Percentiles rank a stretch among this genome's conserved stretches.
phyloP scores from a whole-genome alignment of 2,888 invertebrate species.

The Pseudolycoriella hygida region DNA sequence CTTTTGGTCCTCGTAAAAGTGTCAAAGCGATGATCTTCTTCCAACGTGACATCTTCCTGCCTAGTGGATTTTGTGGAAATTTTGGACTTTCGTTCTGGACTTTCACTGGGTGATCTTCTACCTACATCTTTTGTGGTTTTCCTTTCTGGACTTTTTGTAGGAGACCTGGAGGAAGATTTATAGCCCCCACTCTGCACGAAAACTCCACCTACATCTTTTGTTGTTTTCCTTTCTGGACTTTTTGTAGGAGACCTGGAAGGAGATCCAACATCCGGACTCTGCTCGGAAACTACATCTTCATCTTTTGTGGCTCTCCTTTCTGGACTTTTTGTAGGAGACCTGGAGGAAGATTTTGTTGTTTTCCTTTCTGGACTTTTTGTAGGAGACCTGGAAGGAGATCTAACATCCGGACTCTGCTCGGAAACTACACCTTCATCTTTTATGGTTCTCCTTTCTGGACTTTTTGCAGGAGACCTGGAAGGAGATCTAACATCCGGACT shows the following conservation, averaged over 20 bases:
- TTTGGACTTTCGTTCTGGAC: too few relatives aligned
- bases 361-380: too few relatives aligned
- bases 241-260: slow-evolving; percentile 23
- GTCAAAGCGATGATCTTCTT: too few relatives aligned
- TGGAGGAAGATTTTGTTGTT: too few relatives aligned
- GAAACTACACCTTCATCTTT: background rate
- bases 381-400: too few relatives aligned
- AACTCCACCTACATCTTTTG: background rate
- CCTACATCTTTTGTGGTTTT: slow-evolving; percentile 5
- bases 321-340: slow-evolving; percentile 22
- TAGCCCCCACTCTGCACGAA: background rate
- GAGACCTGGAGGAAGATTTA: slow-evolving; percentile 20
- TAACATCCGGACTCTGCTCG: slow-evolving; percentile 1
- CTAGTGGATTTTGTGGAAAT: slow-evolving; percentile 4
- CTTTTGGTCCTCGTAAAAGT: background rate
- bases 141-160: slow-evolving; percentile 16
- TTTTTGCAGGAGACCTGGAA: slow-evolving; percentile 20
- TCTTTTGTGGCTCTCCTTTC: slow-evolving; percentile 10
- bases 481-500: slow-evolving; percentile 7
- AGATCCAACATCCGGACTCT: slow-evolving; percentile 7
- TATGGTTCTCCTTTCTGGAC: slow-evolving; percentile 13
- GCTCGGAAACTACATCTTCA: background rate
- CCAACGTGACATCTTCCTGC: too few relatives aligned
- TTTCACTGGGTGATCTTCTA: too few relatives aligned
- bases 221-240: slow-evolving; percentile 13